Percentiles rank a stretch among this genome's conserved stretches.
These are phyloP conservation scores for Dasypogon diadema DNA, from an alignment of 2,888 invertebrate species.

Conservation along the genomic window DNA sequence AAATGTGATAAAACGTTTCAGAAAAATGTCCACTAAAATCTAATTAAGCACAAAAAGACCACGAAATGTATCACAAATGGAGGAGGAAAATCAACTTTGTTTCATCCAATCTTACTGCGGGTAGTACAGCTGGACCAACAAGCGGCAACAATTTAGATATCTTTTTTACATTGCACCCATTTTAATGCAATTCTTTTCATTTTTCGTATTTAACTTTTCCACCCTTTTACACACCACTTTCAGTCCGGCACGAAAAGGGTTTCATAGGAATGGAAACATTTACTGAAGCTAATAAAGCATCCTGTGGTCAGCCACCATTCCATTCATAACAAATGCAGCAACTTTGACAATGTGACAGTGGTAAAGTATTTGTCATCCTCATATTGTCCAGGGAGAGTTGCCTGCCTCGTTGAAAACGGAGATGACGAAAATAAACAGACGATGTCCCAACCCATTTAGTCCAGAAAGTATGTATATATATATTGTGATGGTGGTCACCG, in stretches of 20 bases:
- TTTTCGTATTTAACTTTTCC: constrained; percentile 19
- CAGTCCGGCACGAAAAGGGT: neutral
- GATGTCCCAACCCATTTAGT: constrained; percentile 22
- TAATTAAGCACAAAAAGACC: no score
- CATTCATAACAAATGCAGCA: constrained; percentile 42
- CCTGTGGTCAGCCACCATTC: constrained; percentile 38
- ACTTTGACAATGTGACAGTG: constrained; percentile 41
- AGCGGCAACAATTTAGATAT: neutral
- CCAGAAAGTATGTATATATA: neutral
- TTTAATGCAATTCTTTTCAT: constrained; percentile 29
- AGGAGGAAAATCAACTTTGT: no score
- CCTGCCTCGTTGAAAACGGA: neutral
- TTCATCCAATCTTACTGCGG: no score
- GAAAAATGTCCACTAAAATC: no score
- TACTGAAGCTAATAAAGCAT: constrained; percentile 37
- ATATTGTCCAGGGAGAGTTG: constrained; percentile 15
- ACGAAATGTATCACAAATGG: no score
- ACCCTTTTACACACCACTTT: neutral
- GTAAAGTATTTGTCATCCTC: constrained; percentile 39
- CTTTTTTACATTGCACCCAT: neutral
- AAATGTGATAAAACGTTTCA: no score
- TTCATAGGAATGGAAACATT: constrained; percentile 1
- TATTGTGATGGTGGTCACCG: neutral
- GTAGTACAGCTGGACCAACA: neutral
- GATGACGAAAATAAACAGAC: neutral